Base-by-base conservation (phyloP, 2,797 vertebrate genomes). In the Anguilla megastoma region DNA sequence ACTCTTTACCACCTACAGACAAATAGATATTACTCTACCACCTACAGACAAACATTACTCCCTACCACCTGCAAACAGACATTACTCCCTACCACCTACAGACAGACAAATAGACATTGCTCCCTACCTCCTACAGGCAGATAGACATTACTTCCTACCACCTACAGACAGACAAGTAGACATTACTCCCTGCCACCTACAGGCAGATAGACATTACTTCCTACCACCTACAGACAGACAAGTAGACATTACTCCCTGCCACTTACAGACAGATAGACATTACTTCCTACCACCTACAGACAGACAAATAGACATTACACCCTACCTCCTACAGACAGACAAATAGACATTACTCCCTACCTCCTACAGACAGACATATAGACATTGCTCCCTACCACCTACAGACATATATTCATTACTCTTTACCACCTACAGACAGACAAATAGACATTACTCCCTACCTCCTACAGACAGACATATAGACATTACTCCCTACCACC, bases 211-310 rank as follows among this genome's bases (percentile, higher is more conserved):
- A 50, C 50, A 5, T 50, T 50, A 50, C 50, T 50, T 1, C 36
- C 50, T 50, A 50, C 97, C 89, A 97, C 96, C 97, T 97, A 89
- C 27, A 84, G 56, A n/a, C n/a, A n/a, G n/a, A n/a, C n/a, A n/a
- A 9, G 8, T 50, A 50, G 1, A 14, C 16, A 18, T 60, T 60
- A 50, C 58, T 21, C 18, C 14, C 14, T 60, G 24, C 2, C 14
- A 3, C 14, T 0, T 36, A 1, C 36, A 36, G 36, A 36, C 36
- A 36, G 36, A 56, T 10, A 56, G 9, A 16, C 50, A 52, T 52
- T 69, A 69, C 5, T 69, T 1, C 3, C 0, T 18, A 16, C 58
- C 58, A 16, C 58, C 16, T 18, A 10, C 50, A 52, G 50, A 52
- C 50, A 52, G 36, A 36, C 36, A 36, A 2, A 56, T 10, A 56